Percentiles rank a stretch among this genome's conserved stretches.
phyloP scores from a whole-genome alignment of 2,888 invertebrate genomes.

The Tupiocoris notatus region DNA sequence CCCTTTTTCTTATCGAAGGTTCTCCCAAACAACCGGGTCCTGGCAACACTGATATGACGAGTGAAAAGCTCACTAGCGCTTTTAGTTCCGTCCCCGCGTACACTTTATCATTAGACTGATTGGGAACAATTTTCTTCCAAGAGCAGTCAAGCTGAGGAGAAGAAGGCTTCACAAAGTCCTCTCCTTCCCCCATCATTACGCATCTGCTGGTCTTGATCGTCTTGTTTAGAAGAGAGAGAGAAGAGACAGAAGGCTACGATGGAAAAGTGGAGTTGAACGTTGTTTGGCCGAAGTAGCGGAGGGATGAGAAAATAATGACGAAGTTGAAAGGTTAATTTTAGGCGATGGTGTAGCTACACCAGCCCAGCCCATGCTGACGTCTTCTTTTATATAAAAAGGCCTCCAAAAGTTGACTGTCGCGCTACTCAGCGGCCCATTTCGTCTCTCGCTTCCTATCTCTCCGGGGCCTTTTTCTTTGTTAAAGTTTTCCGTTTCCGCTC shows the following conservation, averaged over 20 bases:
- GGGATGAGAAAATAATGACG: conserved; percentile 41
- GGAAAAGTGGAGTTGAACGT: not conserved
- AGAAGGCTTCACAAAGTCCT: too few species aligned
- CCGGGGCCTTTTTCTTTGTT: not conserved
- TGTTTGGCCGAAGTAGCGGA: not conserved
- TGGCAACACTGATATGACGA: too few species aligned
- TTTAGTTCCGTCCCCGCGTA: too few species aligned
- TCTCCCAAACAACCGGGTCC: too few species aligned
- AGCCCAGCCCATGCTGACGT: not conserved
- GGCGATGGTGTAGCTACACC: conserved; percentile 16
- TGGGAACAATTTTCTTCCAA: too few species aligned
- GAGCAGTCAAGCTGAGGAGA: too few species aligned
- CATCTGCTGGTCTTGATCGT: too few species aligned
- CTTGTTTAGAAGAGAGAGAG: not conserved
- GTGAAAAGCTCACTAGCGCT: too few species aligned
- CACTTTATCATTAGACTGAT: too few species aligned
- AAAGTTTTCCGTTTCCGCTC: not conserved
- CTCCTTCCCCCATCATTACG: too few species aligned
- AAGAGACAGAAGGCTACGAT: not conserved
- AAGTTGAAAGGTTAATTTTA: conserved; percentile 40
- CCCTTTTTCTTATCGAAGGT: too few species aligned
- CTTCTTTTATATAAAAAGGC: not conserved
- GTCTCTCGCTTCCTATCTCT: not conserved
- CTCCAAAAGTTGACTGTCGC: not conserved
- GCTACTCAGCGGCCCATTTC: not conserved